phyloP scores from a whole-genome alignment of 30 jellyfish, hydroid and myxozoan genomes.

The Aurelia sp. region DNA sequence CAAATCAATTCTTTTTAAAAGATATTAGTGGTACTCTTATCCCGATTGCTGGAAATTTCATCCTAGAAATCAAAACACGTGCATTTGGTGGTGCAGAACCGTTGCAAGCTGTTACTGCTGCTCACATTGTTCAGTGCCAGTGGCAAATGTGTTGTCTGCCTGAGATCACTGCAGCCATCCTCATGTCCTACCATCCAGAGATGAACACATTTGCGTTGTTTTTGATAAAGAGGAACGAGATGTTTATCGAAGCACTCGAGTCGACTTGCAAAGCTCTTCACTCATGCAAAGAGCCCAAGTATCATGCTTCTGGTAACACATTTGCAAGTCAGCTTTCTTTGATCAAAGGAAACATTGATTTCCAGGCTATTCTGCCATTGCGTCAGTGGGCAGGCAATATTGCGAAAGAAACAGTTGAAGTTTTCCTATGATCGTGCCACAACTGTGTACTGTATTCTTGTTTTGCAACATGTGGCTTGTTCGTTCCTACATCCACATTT shows the following conservation, averaged over 20 bases:
- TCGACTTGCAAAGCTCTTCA: too few species aligned
- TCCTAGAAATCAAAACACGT: slow-evolving; percentile 14
- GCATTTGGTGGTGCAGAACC: slow-evolving; percentile 15
- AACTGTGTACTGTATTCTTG: too few species aligned
- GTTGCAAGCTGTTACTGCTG: not conserved
- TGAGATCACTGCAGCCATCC: slow-evolving; percentile 9
- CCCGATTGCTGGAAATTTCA: slow-evolving; percentile 2
- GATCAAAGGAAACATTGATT: slow-evolving; percentile 15
- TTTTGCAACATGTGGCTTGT: too few species aligned
- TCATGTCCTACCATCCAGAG: slow-evolving; percentile 16
- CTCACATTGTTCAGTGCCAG: slow-evolving; percentile 12
- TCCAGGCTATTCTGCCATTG: slow-evolving; percentile 9
- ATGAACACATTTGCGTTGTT: not conserved
- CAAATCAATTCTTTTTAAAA: not conserved
- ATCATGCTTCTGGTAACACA: too few species aligned
- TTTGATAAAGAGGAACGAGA: too few species aligned
- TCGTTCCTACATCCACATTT: too few species aligned
- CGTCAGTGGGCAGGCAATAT: slow-evolving; percentile 3
- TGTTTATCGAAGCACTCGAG: too few species aligned
- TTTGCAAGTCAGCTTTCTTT: not conserved
- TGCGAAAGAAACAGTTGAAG: not conserved
- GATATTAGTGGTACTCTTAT: not conserved
- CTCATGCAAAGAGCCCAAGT: too few species aligned
- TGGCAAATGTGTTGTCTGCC: slow-evolving; percentile 18
- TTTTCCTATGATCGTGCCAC: too few species aligned